phyloP scores from a whole-genome alignment of 2,113 vertebrate genomes.

The Ailuropoda melanoleuca region DNA sequence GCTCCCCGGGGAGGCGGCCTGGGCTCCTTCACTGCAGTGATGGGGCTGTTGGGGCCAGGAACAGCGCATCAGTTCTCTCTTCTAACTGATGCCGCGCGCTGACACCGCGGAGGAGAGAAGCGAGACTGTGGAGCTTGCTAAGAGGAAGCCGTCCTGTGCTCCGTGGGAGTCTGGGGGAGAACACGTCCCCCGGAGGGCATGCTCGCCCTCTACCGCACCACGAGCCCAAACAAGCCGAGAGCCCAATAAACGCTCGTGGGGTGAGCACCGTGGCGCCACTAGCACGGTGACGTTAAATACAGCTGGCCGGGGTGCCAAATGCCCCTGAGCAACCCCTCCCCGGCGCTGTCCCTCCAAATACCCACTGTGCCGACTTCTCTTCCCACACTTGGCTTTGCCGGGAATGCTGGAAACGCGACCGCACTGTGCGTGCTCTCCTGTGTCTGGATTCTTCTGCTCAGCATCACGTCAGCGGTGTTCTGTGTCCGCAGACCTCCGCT shows the following conservation, averaged over 20 bases:
- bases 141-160: no score
- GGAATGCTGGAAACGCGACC: neutral
- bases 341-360: neutral
- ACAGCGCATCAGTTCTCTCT: neutral
- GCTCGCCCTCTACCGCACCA: rapidly evolving
- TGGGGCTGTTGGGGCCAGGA: neutral
- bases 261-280: neutral
- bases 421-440: rapidly evolving
- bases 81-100: neutral
- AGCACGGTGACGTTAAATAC: neutral
- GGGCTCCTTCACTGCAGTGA: neutral
- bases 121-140: neutral
- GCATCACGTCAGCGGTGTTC: neutral
- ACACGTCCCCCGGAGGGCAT: neutral
- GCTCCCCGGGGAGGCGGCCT: neutral
- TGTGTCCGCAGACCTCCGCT: neutral
- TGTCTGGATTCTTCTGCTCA: neutral
- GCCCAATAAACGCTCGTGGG: neutral
- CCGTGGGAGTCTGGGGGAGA: neutral
- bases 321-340: neutral
- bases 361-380: neutral
- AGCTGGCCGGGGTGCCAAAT: neutral
- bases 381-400: neutral
- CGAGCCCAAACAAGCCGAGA: neutral
- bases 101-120: neutral